A percentile compares a stretch with the other conserved stretches of the same genome.
Conservation (phyloP, 2,113 vertebrate species). For the Lates calcarifer region DNA sequence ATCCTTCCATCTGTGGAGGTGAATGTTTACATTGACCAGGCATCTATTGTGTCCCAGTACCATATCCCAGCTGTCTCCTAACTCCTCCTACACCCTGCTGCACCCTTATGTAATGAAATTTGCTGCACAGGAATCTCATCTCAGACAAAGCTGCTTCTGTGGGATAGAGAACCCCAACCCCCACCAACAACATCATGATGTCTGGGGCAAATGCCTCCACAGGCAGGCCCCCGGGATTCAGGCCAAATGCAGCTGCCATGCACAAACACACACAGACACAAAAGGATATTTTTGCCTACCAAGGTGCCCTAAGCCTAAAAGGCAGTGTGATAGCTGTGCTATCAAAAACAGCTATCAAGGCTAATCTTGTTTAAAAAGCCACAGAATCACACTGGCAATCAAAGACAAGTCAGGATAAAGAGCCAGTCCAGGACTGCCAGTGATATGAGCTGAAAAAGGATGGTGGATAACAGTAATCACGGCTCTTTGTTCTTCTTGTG, state of each 20-base stretch:
- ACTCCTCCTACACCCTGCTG: conserved; percentile 65
- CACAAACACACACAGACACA: not conserved
- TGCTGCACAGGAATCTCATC: conserved; percentile 81
- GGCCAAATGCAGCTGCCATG: conserved; percentile 50
- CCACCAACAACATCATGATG: conserved; percentile 50
- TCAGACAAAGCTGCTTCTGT: conserved; percentile 84
- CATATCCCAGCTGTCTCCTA: conserved; percentile 70
- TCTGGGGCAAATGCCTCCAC: conserved; percentile 43
- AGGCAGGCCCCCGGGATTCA: conserved; percentile 58
- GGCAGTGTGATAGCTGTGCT: not conserved
- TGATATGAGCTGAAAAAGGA: not conserved
- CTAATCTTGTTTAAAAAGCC: conserved; percentile 24
- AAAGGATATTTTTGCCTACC: conserved; percentile 12
- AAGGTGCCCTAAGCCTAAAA: conserved; percentile 10
- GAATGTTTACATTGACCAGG: conserved; percentile 60
- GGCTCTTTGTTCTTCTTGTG: conserved; percentile 14
- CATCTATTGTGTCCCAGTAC: conserved; percentile 68
- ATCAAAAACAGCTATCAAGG: not conserved
- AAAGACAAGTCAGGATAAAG: conserved; percentile 4
- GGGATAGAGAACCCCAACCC: conserved; percentile 63
- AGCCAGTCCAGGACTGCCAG: conserved; percentile 5
- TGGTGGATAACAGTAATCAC: not conserved
- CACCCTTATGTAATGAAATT: conserved; percentile 80
- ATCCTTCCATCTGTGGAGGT: conserved; percentile 3
- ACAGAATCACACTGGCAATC: not conserved